A percentile compares a stretch with the other conserved stretches of the same genome.
Conservation (phyloP, 2,113 vertebrate species). For the Cyphomyrus discorhynchus region DNA sequence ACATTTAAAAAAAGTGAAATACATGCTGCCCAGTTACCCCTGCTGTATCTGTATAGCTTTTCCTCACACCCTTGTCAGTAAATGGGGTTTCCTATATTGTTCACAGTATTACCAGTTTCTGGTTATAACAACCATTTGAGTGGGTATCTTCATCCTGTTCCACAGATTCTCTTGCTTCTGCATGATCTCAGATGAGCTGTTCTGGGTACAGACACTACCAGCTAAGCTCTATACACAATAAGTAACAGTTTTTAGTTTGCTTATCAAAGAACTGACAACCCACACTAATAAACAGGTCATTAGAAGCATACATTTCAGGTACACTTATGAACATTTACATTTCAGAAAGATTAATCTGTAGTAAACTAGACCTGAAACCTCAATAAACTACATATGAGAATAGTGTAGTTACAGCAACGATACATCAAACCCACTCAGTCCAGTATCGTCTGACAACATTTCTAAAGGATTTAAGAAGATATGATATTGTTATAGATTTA, state of each 20-base stretch:
- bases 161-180: constrained; percentile 8
- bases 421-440: background rate
- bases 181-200: background rate
- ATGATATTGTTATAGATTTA: background rate
- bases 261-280: background rate
- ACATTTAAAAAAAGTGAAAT: background rate
- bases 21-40: background rate
- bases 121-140: background rate
- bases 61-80: background rate
- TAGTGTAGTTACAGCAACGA: background rate
- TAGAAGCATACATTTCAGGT: background rate
- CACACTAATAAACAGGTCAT: background rate
- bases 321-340: background rate
- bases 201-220: background rate
- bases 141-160: background rate
- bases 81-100: background rate
- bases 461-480: background rate
- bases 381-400: background rate
- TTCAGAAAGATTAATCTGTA: background rate
- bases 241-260: background rate
- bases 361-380: background rate
- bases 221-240: background rate
- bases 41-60: background rate
- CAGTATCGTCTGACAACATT: background rate
- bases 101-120: background rate